Percentiles rank a stretch among this genome's conserved stretches.
phyloP scores from a whole-genome alignment of 2,797 vertebrate species.

The Hyperoplus lanceolatus region DNA sequence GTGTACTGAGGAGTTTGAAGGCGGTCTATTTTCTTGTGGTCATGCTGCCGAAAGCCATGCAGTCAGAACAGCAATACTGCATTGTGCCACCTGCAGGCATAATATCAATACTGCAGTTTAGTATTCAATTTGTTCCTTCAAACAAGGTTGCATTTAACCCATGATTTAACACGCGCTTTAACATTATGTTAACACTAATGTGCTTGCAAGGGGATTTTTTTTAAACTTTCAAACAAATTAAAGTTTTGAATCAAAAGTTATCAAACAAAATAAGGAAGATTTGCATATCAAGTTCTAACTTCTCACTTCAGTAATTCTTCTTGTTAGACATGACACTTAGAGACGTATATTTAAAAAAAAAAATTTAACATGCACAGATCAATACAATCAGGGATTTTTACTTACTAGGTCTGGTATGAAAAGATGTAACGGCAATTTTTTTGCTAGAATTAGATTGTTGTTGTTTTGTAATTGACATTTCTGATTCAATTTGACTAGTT shows the following conservation, averaged over 20 bases:
- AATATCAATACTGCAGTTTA: constrained; percentile 33
- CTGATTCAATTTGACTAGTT: background rate
- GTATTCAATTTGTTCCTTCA: background rate
- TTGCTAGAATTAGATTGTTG: background rate
- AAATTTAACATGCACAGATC: background rate
- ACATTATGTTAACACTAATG: background rate
- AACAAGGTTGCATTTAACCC: background rate
- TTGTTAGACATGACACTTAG: too few relatives aligned
- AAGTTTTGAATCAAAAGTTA: too few relatives aligned
- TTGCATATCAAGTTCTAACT: too few relatives aligned
- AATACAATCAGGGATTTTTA: background rate
- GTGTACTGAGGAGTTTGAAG: constrained; percentile 48
- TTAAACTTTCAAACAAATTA: too few relatives aligned
- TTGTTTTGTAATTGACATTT: background rate
- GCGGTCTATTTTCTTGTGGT: constrained; percentile 67
- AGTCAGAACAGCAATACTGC: constrained; percentile 30
- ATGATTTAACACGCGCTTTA: background rate
- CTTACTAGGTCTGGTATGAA: background rate
- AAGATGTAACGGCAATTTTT: background rate
- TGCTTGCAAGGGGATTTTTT: background rate
- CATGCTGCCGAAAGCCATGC: constrained; percentile 54
- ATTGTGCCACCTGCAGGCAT: constrained; percentile 69
- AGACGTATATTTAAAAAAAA: too few relatives aligned
- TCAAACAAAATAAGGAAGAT: too few relatives aligned
- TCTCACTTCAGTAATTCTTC: too few relatives aligned